Evolutionary conservation across 2,797 vertebrate species (phyloP).

Genomic region (Enteromius viviparus): DNA sequence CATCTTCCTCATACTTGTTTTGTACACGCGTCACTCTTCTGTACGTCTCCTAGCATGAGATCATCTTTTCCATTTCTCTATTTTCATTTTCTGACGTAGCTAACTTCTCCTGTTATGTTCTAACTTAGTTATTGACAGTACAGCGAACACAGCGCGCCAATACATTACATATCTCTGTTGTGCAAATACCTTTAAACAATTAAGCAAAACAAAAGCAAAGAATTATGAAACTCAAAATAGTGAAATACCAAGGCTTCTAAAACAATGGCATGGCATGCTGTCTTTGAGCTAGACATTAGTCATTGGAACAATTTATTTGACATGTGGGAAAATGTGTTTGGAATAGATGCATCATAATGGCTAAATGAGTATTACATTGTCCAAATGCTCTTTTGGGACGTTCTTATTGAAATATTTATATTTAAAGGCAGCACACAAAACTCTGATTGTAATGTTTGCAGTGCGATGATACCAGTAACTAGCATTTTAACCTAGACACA

Average conservation of each 20-base stretch:
- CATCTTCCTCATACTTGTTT: slow-evolving; percentile 6
- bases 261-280: slow-evolving; percentile 11
- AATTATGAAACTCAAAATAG: background rate
- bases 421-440: background rate
- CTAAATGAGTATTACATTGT: background rate
- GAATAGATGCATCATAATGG: background rate
- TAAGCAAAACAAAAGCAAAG: background rate
- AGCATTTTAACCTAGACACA: background rate
- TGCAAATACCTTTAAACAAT: background rate
- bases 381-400: background rate
- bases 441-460: background rate
- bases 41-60: background rate
- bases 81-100: slow-evolving; percentile 10
- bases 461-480: background rate
- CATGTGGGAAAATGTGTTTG: background rate
- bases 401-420: background rate
- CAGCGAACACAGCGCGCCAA: background rate
- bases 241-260: background rate
- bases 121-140: background rate
- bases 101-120: background rate
- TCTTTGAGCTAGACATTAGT: slow-evolving; percentile 7
- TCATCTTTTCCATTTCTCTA: slow-evolving; percentile 11
- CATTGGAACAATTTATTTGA: background rate
- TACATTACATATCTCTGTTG: background rate
- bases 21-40: background rate